Base-by-base conservation (phyloP, 2,113 vertebrate genomes). In the Poecile atricapillus region DNA sequence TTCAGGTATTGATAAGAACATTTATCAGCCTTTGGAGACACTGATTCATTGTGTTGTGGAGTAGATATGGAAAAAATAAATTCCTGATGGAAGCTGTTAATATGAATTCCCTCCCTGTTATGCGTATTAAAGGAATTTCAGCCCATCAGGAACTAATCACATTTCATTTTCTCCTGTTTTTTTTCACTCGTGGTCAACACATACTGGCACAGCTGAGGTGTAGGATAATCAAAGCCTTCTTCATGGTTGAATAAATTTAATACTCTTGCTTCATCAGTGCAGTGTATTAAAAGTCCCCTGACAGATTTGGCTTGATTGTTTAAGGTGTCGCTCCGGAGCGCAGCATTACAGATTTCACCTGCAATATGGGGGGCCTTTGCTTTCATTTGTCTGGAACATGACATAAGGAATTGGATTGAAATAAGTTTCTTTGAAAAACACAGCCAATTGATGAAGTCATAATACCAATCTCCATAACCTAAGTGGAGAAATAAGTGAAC, bases 161-260 rank as follows among this genome's bases (percentile, higher is more conserved):
- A 97, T 97, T 98, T 97, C 90, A 97, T 97, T 98, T 97, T 97
- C 90, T 92, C 81, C 73, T 83, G 0, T 5, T 95, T 93, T 94
- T 94, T 89, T 96, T 96, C 79, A 33, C 87, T 95, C 69, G 5
- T 96, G 97, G 97, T 97, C 97, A 98, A 93, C 94, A 96, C 87
- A 95, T 65, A 71, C 83, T 59, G 74, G 94, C 97, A 65, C 28
- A 90, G 94, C 96, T 92, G 96, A 98, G 95, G 94, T 98, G 86
- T 95, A 49, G 89, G 93, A 97, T 97, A 98, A 98, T 98, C 98
- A 98, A 98, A 97, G 76, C 87, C 95, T 95, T 95, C 92, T 97
- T 98, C 97, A 97, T 84, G 97, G 92, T 60, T 97, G 97, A 97
- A 97, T 97, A 97, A 97, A 97, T 97, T 96, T 97, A 98, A 97